Conservation (phyloP, 2,797 vertebrate genomes). For the Ispidina picta region DNA sequence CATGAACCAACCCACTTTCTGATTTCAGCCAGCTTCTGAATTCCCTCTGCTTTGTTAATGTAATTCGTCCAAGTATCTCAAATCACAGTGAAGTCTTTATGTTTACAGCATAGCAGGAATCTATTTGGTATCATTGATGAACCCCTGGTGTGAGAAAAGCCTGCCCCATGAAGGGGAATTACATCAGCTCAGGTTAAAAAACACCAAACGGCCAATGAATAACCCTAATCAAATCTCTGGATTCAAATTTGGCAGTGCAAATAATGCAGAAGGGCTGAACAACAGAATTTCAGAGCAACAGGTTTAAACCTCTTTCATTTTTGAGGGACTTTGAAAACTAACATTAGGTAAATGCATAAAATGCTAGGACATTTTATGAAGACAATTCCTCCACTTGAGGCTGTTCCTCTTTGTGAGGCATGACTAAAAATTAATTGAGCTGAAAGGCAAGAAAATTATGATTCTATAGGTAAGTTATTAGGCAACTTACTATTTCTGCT, state of each 20-base stretch:
- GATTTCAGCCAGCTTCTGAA: not conserved
- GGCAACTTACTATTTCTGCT: slow-evolving; percentile 57
- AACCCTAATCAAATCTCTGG: not conserved
- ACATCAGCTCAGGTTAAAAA: not conserved
- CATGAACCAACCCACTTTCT: not conserved
- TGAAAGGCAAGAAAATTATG: slow-evolving; percentile 39
- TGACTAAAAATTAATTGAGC: slow-evolving; percentile 55
- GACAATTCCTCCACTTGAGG: not conserved
- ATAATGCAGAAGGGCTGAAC: not conserved
- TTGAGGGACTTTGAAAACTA: not conserved
- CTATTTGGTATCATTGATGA: not conserved
- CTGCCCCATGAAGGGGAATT: not conserved
- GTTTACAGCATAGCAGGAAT: not conserved
- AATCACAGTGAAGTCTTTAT: not conserved
- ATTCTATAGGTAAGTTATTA: slow-evolving; percentile 60
- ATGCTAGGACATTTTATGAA: not conserved
- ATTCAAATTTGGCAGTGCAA: not conserved
- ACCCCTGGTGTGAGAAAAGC: not conserved
- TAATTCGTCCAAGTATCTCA: not conserved
- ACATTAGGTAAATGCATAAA: not conserved
- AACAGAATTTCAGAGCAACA: not conserved
- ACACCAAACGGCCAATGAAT: not conserved
- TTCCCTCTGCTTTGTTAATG: not conserved
- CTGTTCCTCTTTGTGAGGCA: not conserved
- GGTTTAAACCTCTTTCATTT: not conserved